Evolutionary conservation across 2,797 vertebrate genomes (phyloP).

Genomic region (Cyprinella venusta): DNA sequence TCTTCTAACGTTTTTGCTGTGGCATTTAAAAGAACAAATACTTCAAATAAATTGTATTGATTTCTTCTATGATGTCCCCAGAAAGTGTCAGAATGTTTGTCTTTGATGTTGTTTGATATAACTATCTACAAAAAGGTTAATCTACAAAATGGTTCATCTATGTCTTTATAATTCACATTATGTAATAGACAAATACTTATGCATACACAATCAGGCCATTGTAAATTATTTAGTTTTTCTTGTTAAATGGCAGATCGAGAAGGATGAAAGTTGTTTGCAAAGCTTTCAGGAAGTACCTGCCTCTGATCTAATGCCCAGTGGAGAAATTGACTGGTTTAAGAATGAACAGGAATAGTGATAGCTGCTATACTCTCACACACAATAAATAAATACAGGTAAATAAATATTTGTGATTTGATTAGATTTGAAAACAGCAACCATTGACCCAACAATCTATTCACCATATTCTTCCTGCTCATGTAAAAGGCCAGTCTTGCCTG

Average conservation of each 20-base stretch:
- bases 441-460: no score
- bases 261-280: constrained; percentile 13
- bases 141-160: neutral
- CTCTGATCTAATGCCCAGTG: constrained; percentile 5
- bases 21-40: constrained; percentile 38
- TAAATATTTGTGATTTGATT: no score
- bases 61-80: neutral
- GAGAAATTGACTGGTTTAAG: constrained; percentile 23
- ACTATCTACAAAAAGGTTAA: neutral
- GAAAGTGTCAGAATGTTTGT: constrained; percentile 23
- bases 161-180: constrained; percentile 12
- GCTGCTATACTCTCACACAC: neutral
- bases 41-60: constrained; percentile 29
- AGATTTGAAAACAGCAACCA: no score
- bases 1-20: constrained; percentile 4
- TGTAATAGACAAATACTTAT: neutral
- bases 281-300: constrained; percentile 25
- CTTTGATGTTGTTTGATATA: constrained; percentile 33
- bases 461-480: no score
- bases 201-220: neutral
- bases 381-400: no score
- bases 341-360: constrained; percentile 1
- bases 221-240: neutral
- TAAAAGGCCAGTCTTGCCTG: no score
- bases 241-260: constrained; percentile 1